Conservation (phyloP, 2,797 vertebrate genomes). For the Brotogeris chrysoptera region DNA sequence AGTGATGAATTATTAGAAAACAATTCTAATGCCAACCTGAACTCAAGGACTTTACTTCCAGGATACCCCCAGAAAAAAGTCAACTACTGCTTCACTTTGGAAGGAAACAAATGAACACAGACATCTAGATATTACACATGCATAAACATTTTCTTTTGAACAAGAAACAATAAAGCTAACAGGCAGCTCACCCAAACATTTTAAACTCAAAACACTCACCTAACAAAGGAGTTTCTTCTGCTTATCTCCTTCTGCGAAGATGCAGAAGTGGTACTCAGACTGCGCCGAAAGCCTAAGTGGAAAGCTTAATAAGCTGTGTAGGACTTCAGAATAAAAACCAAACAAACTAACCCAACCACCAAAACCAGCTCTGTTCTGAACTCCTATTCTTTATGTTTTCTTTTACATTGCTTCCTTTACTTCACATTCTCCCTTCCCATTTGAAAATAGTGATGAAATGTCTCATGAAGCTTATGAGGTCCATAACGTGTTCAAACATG, state of each 20-base stretch:
- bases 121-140: neutral
- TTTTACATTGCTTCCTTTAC: neutral
- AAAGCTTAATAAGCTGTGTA: neutral
- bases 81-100: neutral
- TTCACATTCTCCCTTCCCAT: neutral
- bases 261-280: conserved; percentile 89
- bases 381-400: neutral
- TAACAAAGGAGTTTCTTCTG: conserved; percentile 83
- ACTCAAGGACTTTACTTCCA: neutral
- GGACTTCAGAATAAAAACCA: neutral
- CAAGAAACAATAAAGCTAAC: neutral
- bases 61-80: neutral
- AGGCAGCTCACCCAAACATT: neutral
- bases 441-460: neutral
- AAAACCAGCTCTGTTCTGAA: neutral
- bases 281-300: conserved; percentile 87
- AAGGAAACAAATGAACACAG: neutral
- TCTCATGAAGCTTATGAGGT: neutral
- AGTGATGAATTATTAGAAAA: neutral
- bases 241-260: conserved; percentile 84
- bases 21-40: neutral
- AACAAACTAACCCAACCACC: neutral
- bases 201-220: conserved; percentile 73
- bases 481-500: fast-evolving
- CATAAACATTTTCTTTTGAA: neutral